These are phyloP conservation scores for Scelioninae gen. 1 DNA, from an alignment of 2,888 invertebrate species.

Conservation along the genomic window DNA sequence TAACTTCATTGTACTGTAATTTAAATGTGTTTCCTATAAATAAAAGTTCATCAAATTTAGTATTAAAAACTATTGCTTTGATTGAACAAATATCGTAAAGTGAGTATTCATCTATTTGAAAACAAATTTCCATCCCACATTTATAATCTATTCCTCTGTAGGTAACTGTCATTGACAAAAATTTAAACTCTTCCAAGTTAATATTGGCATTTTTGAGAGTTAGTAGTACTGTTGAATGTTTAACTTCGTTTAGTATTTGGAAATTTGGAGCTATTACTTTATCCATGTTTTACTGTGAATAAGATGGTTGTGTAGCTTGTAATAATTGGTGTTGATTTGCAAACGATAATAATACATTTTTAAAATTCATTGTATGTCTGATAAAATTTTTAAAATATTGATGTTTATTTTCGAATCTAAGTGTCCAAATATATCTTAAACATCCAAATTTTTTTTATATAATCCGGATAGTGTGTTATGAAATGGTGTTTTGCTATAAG, in stretches of 20 bases:
- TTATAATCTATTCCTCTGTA: slow-evolving; percentile 38
- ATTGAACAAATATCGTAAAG: slow-evolving; percentile 34
- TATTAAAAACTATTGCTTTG: slow-evolving; percentile 19
- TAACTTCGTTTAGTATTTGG: slow-evolving; percentile 5
- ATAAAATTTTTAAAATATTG: slow-evolving; percentile 70
- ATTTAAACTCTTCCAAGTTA: slow-evolving; percentile 23
- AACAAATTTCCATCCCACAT: slow-evolving; percentile 27
- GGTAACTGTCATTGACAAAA: slow-evolving; percentile 9
- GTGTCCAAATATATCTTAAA: slow-evolving; percentile 65
- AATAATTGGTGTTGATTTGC: slow-evolving; percentile 52
- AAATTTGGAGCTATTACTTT: slow-evolving; percentile 23
- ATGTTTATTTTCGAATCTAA: slow-evolving; percentile 73
- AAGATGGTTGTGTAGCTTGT: slow-evolving; percentile 26
- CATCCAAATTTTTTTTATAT: slow-evolving; percentile 65
- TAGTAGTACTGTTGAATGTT: slow-evolving; percentile 24
- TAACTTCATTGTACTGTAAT: slow-evolving; percentile 33
- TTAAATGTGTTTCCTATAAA: slow-evolving; percentile 27
- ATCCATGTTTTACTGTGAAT: slow-evolving; percentile 32
- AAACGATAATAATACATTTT: slow-evolving; percentile 54
- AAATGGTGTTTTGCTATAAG: slow-evolving; percentile 67
- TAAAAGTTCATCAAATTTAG: slow-evolving; percentile 25
- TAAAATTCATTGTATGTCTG: slow-evolving; percentile 67
- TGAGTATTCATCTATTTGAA: slow-evolving; percentile 20
- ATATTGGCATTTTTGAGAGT: slow-evolving; percentile 28
- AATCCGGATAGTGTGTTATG: slow-evolving; percentile 30